phyloP scores from a whole-genome alignment of 1,140 invertebrate genomes.

The Schmidtea mediterranea region DNA sequence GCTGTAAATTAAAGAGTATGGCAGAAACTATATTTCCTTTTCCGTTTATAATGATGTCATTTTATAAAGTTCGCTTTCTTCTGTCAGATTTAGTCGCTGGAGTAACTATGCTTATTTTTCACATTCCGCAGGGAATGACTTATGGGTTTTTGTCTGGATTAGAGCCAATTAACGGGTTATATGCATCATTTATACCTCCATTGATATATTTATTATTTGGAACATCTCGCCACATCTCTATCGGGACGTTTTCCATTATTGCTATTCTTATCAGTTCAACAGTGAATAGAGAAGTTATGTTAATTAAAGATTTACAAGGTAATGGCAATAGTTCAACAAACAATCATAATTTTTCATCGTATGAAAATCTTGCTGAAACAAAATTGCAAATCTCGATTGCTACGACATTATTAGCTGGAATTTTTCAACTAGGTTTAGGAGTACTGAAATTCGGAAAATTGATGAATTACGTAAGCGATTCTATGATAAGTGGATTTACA shows the following conservation, averaged over 20 bases:
- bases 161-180: constrained; percentile 53
- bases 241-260: constrained; percentile 27
- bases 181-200: constrained; percentile 75
- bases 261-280: constrained; percentile 11
- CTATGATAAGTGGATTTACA: constrained; percentile 63
- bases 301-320: too few species aligned
- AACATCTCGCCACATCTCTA: constrained; percentile 63
- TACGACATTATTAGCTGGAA: constrained; percentile 5
- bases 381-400: constrained; percentile 6
- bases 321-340: too few species aligned
- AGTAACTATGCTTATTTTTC: neutral
- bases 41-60: too few species aligned
- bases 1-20: too few species aligned
- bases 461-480: constrained; percentile 53
- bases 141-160: constrained; percentile 25
- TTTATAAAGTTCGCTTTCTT: too few species aligned
- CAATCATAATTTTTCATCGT: too few species aligned
- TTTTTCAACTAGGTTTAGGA: constrained; percentile 35
- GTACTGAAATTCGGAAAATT: constrained; percentile 49
- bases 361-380: neutral
- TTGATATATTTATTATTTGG: constrained; percentile 63
- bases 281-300: neutral
- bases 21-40: too few species aligned
- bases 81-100: neutral
- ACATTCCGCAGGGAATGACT: constrained; percentile 18